Conservation (phyloP, 2,888 invertebrate genomes). For the Eudemis profundana region DNA sequence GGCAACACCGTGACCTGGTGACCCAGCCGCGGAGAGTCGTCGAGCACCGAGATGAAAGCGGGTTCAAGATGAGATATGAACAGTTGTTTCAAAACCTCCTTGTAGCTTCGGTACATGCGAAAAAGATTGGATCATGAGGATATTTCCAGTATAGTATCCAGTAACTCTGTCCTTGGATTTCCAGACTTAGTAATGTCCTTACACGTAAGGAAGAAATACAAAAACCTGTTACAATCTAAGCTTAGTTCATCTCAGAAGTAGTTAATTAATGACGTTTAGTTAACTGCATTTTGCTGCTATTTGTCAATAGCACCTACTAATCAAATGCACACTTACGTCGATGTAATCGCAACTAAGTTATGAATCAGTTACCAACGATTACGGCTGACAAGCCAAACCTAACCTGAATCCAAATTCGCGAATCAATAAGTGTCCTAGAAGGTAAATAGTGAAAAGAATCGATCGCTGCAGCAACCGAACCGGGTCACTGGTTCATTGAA, state of each 20-base stretch:
- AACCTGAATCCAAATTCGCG: constrained; percentile 27
- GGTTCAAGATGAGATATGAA: constrained; percentile 22
- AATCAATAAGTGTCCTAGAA: constrained; percentile 38
- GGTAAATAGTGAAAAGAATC: constrained; percentile 42
- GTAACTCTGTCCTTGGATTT: not conserved
- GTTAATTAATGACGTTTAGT: too few species aligned
- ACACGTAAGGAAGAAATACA: not conserved
- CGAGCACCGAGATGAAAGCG: constrained; percentile 26
- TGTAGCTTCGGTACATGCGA: not conserved
- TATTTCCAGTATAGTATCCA: constrained; percentile 1
- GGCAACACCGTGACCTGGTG: constrained; percentile 33
- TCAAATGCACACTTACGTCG: too few species aligned
- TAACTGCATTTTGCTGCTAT: too few species aligned
- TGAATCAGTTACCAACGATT: not conserved
- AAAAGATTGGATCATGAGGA: not conserved
- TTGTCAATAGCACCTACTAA: too few species aligned
- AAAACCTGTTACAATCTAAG: not conserved
- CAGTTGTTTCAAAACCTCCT: constrained; percentile 22
- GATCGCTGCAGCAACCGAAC: constrained; percentile 43
- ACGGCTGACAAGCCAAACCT: constrained; percentile 7
- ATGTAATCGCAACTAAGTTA: not conserved
- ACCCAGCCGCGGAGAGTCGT: constrained; percentile 15
- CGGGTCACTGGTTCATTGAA: constrained; percentile 41
- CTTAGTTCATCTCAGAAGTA: not conserved
- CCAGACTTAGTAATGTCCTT: not conserved